Base-by-base conservation (phyloP, 2,113 vertebrate species). In the Addax nasomaculatus region DNA sequence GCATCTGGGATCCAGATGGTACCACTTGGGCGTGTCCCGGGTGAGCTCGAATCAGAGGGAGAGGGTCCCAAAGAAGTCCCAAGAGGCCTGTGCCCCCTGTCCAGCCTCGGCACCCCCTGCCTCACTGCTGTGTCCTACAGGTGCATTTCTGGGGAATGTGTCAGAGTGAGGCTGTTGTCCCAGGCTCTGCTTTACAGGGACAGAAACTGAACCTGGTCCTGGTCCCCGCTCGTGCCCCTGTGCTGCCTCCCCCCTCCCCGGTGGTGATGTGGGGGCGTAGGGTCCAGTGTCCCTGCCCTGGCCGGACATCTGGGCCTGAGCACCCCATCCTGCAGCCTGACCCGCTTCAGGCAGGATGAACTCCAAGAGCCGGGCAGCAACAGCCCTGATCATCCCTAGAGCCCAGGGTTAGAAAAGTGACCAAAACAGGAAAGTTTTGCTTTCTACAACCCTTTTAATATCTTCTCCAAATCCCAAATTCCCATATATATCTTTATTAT, bases 201-300 rank as follows among this genome's bases (percentile, higher is more conserved):
- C 39, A 0, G 3, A n/a, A 81, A 10, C 7, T 23, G 81, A 88
- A 55, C 76, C 10, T 0, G 12, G 4, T 36, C 36, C 17, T 33
- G 45, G 2, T 76, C 49, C 23, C 33, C 0, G 2, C 80, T 16
- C 0, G 23, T 8, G 51, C 12, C 51, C 3, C 51, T 55, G 51
- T 39, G 51, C 19, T 27, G 23, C 21, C 19, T 70, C 21, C 4
- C 43, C 8, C 10, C 36, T 11, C 7, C 30, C 33, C 16, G 15
- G 15, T 45, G 45, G 29, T 12, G 79, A 17, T 21, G n/a, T 7
- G 2, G 17, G 16, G 23, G 36, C 1, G 0, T 29, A n/a, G 73
- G 39, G 21, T 13, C 43, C 17, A 62, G 60, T 25, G 10, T 19
- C 13, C n/a, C 27, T 67, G 29, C 43, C 45, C 49, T 53, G 58